Percentiles rank a stretch among this genome's conserved stretches.
Evolutionary conservation across 2,888 invertebrate species (phyloP).

Genomic region (Chirona hameri): DNA sequence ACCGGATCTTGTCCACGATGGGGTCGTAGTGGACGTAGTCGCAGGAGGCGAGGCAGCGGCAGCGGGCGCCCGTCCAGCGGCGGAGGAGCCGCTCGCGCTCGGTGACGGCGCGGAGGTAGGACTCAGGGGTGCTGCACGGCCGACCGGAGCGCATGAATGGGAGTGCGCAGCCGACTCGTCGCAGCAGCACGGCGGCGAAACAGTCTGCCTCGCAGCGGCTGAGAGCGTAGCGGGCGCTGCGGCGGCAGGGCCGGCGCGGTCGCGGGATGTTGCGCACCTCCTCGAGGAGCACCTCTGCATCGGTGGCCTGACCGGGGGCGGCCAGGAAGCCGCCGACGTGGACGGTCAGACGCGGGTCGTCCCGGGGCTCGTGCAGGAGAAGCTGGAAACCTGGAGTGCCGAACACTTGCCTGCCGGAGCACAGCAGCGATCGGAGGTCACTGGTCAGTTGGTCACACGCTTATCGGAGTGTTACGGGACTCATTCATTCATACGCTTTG

Average conservation of each 20-base stretch:
- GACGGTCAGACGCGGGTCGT: constrained; percentile 11
- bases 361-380: constrained; percentile 10
- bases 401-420: not conserved
- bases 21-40: not conserved
- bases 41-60: not conserved
- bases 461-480: too few species aligned
- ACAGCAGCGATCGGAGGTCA: too few species aligned
- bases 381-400: not conserved
- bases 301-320: not conserved
- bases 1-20: constrained; percentile 9
- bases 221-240: not conserved
- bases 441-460: too few species aligned
- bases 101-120: not conserved
- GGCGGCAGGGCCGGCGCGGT: not conserved
- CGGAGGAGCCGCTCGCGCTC: not conserved
- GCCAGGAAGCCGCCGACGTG: not conserved
- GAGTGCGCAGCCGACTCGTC: not conserved
- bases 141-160: not conserved
- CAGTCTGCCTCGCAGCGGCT: constrained; percentile 10
- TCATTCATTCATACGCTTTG: too few species aligned
- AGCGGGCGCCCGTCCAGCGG: not conserved
- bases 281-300: constrained; percentile 13
- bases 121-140: not conserved
- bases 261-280: constrained; percentile 2
- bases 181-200: not conserved